phyloP scores from a whole-genome alignment of 1,140 invertebrate genomes.

The Heterodera schachtii region DNA sequence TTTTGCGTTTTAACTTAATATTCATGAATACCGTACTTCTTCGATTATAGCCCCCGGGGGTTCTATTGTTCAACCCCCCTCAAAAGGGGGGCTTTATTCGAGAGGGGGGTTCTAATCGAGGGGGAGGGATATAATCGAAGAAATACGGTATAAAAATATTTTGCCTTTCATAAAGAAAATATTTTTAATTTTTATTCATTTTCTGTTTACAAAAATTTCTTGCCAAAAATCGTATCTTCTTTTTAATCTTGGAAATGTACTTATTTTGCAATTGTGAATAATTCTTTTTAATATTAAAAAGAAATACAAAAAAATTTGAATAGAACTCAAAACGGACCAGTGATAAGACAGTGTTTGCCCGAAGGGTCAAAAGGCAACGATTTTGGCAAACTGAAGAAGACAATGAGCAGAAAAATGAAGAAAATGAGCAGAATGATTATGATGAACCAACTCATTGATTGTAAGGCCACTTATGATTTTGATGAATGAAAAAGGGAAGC shows the following conservation, averaged over 20 bases:
- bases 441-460: constrained; percentile 27
- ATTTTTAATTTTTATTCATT: too few relatives aligned
- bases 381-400: constrained; percentile 28
- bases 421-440: constrained; percentile 10
- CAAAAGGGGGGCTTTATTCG: too few relatives aligned
- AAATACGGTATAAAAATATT: not conserved
- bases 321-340: constrained; percentile 35
- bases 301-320: constrained; percentile 16
- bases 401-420: constrained; percentile 6
- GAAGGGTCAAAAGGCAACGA: constrained; percentile 35
- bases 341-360: constrained; percentile 53
- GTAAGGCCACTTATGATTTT: not conserved
- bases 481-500: not conserved
- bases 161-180: too few relatives aligned
- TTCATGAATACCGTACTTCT: not conserved
- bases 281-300: constrained; percentile 10
- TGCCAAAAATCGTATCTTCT: too few relatives aligned
- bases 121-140: too few relatives aligned
- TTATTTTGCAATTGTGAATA: not conserved
- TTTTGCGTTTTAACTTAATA: too few relatives aligned
- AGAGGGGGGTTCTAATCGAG: too few relatives aligned
- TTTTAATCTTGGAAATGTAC: too few relatives aligned
- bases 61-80: too few relatives aligned
- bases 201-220: too few relatives aligned
- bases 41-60: too few relatives aligned